A percentile compares a stretch with the other conserved stretches of the same genome.
These are phyloP conservation scores for Isotomurus palustris DNA, from an alignment of 2,888 invertebrate species.

Conservation along the genomic window DNA sequence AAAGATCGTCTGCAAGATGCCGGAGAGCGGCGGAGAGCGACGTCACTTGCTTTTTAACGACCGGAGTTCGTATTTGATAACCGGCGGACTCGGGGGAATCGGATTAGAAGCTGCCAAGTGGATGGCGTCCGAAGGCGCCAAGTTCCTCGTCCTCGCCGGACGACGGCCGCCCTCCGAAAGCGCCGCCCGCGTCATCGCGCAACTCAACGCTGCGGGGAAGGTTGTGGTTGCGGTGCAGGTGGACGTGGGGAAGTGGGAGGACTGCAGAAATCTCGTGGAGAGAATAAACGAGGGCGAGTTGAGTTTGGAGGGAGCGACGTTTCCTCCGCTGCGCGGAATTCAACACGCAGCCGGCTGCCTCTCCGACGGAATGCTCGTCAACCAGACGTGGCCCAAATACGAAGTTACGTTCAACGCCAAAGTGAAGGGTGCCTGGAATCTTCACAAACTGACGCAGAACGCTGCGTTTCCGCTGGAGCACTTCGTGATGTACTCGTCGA, in stretches of 20 bases:
- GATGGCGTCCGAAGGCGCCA: conserved; percentile 22
- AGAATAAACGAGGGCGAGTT: conserved; percentile 10
- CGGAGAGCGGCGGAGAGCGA: background rate
- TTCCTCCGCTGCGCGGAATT: conserved; percentile 28
- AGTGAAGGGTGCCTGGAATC: conserved; percentile 29
- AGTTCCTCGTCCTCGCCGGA: conserved; percentile 30
- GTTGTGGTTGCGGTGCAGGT: conserved; percentile 14
- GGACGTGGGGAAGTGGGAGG: conserved; percentile 26
- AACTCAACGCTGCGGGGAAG: conserved; percentile 18
- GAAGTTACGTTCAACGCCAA: conserved; percentile 22
- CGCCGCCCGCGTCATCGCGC: conserved; percentile 21
- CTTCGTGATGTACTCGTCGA: conserved; percentile 27
- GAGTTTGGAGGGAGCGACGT: too few species aligned
- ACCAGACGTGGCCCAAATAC: conserved; percentile 27
- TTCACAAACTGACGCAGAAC: conserved; percentile 25
- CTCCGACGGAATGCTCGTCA: conserved; percentile 20
- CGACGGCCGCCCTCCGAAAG: conserved; percentile 20
- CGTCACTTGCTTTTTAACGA: conserved; percentile 8
- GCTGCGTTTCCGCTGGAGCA: conserved; percentile 14
- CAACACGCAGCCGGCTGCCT: conserved; percentile 27
- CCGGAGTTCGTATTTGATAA: conserved; percentile 15
- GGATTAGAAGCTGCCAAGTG: conserved; percentile 21
- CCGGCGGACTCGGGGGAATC: conserved; percentile 25
- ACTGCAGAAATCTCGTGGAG: conserved; percentile 21
- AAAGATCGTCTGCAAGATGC: conserved; percentile 10